These are phyloP conservation scores for Oreochromis grahami DNA, from an alignment of 2,797 vertebrate species.

Conservation along the genomic window DNA sequence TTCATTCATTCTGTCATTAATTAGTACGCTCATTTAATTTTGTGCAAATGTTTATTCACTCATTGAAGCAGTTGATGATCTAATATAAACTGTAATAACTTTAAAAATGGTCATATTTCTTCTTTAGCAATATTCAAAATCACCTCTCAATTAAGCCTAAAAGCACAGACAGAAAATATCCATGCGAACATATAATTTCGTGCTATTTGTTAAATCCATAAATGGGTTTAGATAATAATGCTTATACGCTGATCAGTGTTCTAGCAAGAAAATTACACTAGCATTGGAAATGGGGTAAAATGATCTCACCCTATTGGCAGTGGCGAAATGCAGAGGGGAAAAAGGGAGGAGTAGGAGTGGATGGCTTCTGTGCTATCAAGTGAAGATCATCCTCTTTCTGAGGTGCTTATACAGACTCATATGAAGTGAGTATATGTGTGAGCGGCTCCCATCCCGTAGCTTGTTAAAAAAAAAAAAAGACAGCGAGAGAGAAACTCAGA, in stretches of 20 bases:
- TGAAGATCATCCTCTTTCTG: background rate
- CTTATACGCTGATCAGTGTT: background rate
- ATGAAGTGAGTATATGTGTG: conserved; percentile 32
- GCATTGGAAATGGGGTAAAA: background rate
- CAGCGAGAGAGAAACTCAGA: background rate
- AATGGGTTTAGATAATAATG: background rate
- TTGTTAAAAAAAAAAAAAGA: background rate
- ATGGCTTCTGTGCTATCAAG: background rate
- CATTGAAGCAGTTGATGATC: conserved; percentile 9
- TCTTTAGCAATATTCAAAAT: background rate
- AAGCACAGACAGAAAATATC: background rate
- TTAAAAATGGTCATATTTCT: background rate
- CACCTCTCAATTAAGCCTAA: background rate
- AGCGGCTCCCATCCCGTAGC: background rate
- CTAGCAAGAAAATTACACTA: conserved; percentile 2
- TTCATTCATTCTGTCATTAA: conserved; percentile 33
- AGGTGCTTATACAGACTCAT: conserved; percentile 7
- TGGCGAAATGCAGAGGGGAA: background rate
- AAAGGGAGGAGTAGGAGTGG: background rate
- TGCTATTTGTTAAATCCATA: background rate
- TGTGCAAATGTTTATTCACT: conserved; percentile 24
- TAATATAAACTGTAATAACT: background rate
- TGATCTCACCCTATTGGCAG: conserved; percentile 3
- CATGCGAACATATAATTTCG: background rate
- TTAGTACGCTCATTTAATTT: conserved; percentile 28